Conservation (phyloP, 2,113 vertebrate genomes). For the Benitochromis conjunctus region DNA sequence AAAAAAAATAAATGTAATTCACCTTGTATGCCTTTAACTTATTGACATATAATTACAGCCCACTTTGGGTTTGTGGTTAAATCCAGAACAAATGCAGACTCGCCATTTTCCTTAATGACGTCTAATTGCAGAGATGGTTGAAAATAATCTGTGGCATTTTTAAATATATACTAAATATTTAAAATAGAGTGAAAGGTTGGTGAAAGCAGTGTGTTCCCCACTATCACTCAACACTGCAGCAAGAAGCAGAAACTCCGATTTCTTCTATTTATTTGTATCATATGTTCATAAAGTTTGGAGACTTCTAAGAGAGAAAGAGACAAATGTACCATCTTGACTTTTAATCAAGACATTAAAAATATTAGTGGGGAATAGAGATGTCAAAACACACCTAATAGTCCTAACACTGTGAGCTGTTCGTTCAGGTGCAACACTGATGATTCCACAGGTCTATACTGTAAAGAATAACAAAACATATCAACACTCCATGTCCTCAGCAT, state of each 20-base stretch:
- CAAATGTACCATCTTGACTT: fast-evolving
- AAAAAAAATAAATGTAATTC: not conserved
- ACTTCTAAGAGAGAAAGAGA: not conserved
- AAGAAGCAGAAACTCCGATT: not conserved
- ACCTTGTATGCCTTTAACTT: not conserved
- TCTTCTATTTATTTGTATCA: not conserved
- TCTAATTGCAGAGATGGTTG: not conserved
- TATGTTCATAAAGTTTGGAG: not conserved
- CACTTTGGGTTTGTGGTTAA: not conserved
- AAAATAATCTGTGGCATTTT: not conserved
- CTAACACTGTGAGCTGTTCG: not conserved
- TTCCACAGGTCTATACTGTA: not conserved
- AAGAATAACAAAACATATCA: not conserved
- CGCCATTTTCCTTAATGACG: not conserved
- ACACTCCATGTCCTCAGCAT: not conserved
- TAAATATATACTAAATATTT: not conserved
- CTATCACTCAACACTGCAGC: not conserved
- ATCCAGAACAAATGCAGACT: not conserved
- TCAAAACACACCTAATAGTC: not conserved
- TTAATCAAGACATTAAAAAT: not conserved
- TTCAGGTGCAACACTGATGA: not conserved
- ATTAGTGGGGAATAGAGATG: fast-evolving
- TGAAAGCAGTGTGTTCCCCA: fast-evolving
- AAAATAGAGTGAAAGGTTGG: not conserved
- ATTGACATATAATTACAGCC: not conserved